phyloP scores from a whole-genome alignment of 2,888 invertebrate species.

The Parnassius glacialis region DNA sequence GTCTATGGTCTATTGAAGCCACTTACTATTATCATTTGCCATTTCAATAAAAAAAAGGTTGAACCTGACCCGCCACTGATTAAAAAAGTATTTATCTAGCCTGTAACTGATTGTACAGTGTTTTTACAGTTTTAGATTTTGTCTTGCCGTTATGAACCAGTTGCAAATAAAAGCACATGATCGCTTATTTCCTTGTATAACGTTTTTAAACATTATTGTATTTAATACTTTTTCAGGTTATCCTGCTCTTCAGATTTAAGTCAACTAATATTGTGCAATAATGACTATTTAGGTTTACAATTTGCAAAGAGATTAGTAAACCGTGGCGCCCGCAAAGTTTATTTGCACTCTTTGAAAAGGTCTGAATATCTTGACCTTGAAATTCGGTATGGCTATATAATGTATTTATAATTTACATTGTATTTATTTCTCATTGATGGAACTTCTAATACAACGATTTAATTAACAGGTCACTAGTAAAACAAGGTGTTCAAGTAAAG shows the following conservation, averaged over 20 bases:
- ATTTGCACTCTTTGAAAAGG: conserved; percentile 34
- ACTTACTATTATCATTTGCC: too few species aligned
- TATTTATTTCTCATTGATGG: not conserved
- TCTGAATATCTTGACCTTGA: conserved; percentile 31
- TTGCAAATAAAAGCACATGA: too few species aligned
- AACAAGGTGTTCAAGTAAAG: conserved; percentile 28
- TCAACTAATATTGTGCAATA: conserved; percentile 46
- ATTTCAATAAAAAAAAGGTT: too few species aligned
- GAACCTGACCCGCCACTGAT: too few species aligned
- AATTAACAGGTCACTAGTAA: conserved; percentile 34
- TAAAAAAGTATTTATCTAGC: too few species aligned
- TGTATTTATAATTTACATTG: not conserved
- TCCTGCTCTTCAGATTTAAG: conserved; percentile 35
- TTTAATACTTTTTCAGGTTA: conserved; percentile 37
- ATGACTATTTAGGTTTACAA: conserved; percentile 39
- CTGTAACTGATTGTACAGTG: too few species aligned
- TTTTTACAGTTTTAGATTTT: too few species aligned
- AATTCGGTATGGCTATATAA: conserved; percentile 33
- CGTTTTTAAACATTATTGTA: not conserved
- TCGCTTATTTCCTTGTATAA: not conserved
- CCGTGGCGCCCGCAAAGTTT: conserved; percentile 47
- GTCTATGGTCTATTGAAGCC: too few species aligned
- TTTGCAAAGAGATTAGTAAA: conserved; percentile 44
- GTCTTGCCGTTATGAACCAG: too few species aligned
- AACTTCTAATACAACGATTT: not conserved